Evolutionary conservation across 2,797 vertebrate species (phyloP).

Genomic region (Betta splendens): DNA sequence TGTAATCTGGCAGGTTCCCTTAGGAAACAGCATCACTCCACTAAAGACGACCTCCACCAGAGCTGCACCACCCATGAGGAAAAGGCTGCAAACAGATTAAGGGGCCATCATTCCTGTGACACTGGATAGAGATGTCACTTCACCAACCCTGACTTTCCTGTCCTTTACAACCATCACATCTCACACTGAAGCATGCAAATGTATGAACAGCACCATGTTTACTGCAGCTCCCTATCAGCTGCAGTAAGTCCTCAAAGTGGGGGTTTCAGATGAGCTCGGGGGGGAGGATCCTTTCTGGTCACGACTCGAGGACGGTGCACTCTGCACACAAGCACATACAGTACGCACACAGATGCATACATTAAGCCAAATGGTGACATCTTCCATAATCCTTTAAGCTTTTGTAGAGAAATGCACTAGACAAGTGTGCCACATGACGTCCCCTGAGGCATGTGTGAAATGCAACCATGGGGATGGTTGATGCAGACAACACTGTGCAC

Average conservation of each 20-base stretch:
- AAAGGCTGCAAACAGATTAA: slow-evolving; percentile 20
- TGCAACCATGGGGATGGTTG: slow-evolving; percentile 30
- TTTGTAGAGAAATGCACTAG: slow-evolving; percentile 26
- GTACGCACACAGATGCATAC: not conserved
- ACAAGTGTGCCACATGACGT: slow-evolving; percentile 38
- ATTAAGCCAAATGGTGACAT: slow-evolving; percentile 16
- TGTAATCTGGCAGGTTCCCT: slow-evolving; percentile 12
- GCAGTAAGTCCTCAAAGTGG: slow-evolving; percentile 46
- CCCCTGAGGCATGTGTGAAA: slow-evolving; percentile 31
- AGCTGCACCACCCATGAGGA: slow-evolving; percentile 31
- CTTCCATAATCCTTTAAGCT: slow-evolving; percentile 30
- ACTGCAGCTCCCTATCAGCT: slow-evolving; percentile 32
- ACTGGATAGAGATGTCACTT: slow-evolving; percentile 7
- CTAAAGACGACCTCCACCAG: slow-evolving; percentile 8
- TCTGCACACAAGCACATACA: too few species aligned
- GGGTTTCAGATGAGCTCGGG: slow-evolving; percentile 51
- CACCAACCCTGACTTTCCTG: not conserved
- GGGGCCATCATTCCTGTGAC: slow-evolving; percentile 24
- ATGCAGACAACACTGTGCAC: slow-evolving; percentile 1
- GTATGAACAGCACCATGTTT: slow-evolving; percentile 3
- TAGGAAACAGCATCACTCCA: slow-evolving; percentile 2
- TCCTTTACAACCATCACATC: slow-evolving; percentile 7
- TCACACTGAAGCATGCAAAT: slow-evolving; percentile 10
- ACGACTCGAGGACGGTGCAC: slow-evolving; percentile 55
- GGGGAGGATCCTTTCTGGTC: slow-evolving; percentile 60